Base-by-base conservation (phyloP, 2,888 invertebrate genomes). In the Tinea pellionella region DNA sequence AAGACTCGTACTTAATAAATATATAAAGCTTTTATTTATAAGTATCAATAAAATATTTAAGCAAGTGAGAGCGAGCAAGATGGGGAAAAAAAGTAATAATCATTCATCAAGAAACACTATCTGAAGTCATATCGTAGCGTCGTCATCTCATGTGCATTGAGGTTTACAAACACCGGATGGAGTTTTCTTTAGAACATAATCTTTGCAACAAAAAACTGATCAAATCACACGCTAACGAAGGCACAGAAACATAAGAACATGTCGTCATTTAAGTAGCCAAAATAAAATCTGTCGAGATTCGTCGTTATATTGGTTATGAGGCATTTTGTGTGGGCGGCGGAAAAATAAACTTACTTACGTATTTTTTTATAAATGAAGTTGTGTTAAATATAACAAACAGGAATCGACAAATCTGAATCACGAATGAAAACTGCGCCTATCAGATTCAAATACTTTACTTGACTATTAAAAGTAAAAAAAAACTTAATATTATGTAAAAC, bases 121-220 rank as follows among this genome's bases (percentile, higher is more conserved):
- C 65, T 61, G 61, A 61, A 64, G 65, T 64, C 61, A 15, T 30
- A 59, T 60, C 61, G 60, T 53, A 42, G 60, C 55, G 18, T 32
- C 47, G 57, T 41, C 61, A 67, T 68, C 67, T 68, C 82, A 59
- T 73, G 80, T 82, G 67, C 64, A 70, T 29, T 72, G 42, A 61
- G 63, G 16, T 63, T 61, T 67, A 70, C 75, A 73, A 79, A 77
- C 74, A 84, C 84, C 86, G 85, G 86, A 85, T 85, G 83, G 66
- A 75, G 75, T 75, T 78, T 83, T 83, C 84, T 80, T 80, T 75
- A 72, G 74, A 73, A 84, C 84, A 84, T 85, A 85, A 85, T 85
- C 83, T 84, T 84, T 80, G 85, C 82, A 84, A 85, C 80, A 84
- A 85, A 59, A 82, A 85, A 80, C 80, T 82, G 81, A 81, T 83